Evolutionary conservation across 2,888 invertebrate genomes (phyloP).

Genomic region (Brenthis daphne): DNA sequence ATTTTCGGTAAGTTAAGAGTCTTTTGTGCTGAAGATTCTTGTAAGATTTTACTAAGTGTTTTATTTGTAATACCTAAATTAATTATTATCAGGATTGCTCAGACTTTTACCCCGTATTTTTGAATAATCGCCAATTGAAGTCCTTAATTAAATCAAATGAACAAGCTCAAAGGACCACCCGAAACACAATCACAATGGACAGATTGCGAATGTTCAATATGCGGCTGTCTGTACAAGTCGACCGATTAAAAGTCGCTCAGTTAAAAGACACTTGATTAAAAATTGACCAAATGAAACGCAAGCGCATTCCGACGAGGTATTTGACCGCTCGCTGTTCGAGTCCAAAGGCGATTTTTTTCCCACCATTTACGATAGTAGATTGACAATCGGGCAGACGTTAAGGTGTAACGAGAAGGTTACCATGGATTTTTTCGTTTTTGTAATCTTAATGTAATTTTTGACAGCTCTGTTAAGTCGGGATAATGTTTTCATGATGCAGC

Average conservation of each 20-base stretch:
- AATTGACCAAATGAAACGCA: conserved; percentile 39
- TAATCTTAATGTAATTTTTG: conserved; percentile 34
- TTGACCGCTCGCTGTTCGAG: conserved; percentile 39
- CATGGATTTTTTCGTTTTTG: conserved; percentile 26
- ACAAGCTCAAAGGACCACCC: conserved; percentile 27
- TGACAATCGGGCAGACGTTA: conserved; percentile 35
- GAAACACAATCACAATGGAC: conserved; percentile 24
- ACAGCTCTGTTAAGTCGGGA: conserved; percentile 24
- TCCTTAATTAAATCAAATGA: conserved; percentile 10
- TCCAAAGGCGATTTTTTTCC: conserved; percentile 39
- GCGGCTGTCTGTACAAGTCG: conserved; percentile 22
- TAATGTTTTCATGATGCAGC: conserved; percentile 4
- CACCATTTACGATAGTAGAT: conserved; percentile 37
- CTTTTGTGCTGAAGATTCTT: too few species aligned
- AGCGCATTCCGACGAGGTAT: conserved; percentile 47
- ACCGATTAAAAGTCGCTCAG: conserved; percentile 28
- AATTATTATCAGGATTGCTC: not conserved
- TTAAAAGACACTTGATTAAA: conserved; percentile 37
- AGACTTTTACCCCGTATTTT: not conserved
- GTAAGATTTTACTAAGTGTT: too few species aligned
- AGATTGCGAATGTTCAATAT: conserved; percentile 28
- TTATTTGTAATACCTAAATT: too few species aligned
- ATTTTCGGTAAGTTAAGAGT: too few species aligned
- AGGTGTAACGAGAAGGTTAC: conserved; percentile 29
- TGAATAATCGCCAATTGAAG: conserved; percentile 1